These are phyloP conservation scores for Mesorhabditis spiculigera DNA, from an alignment of 2,888 invertebrate species.

Conservation along the genomic window DNA sequence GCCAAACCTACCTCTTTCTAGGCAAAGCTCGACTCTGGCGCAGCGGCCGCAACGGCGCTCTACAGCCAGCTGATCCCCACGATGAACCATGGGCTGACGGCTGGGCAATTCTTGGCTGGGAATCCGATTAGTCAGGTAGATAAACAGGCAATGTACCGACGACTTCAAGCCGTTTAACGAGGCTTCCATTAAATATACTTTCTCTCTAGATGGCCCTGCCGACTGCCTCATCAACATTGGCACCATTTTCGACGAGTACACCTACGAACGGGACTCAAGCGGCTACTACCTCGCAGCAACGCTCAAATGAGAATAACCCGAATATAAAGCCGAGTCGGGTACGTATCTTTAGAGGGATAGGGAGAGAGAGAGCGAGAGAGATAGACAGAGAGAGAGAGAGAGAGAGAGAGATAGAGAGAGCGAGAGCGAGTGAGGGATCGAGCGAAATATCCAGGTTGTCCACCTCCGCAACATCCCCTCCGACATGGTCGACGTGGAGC, in stretches of 20 bases:
- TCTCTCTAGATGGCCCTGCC: not conserved
- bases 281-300: not conserved
- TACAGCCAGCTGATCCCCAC: not conserved
- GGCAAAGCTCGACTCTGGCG: conserved; percentile 2
- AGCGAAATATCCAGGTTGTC: conserved; percentile 19
- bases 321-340: not conserved
- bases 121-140: not conserved
- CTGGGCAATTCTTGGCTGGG: not conserved
- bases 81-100: not conserved
- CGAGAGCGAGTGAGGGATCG: too few species aligned
- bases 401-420: too few species aligned
- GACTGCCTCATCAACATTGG: not conserved
- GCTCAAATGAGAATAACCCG: too few species aligned
- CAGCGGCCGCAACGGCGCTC: not conserved
- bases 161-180: not conserved
- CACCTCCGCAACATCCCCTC: conserved; percentile 82
- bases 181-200: not conserved
- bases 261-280: not conserved
- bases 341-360: not conserved
- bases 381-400: conserved; percentile 1
- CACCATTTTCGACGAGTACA: not conserved
- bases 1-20: not conserved
- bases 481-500: conserved; percentile 93
- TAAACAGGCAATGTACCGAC: not conserved
- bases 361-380: not conserved